These are phyloP conservation scores for Muscidifurax raptorellus DNA, from an alignment of 1,140 invertebrate species.

Conservation along the genomic window DNA sequence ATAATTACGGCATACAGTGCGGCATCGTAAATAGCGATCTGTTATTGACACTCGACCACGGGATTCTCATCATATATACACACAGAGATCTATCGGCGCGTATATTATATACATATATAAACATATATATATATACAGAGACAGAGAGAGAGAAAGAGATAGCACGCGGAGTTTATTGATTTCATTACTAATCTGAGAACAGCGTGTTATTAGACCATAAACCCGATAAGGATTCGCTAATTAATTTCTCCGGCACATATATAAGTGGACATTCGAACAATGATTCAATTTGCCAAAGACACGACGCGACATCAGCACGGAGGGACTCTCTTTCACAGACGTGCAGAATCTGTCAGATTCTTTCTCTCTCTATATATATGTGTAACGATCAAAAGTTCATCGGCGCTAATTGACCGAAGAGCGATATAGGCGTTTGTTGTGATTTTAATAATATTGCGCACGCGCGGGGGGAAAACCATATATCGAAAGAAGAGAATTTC, in stretches of 20 bases:
- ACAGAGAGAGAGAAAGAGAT: background rate
- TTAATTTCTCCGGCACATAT: constrained; percentile 8
- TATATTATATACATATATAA: background rate
- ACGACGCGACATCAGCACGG: no score
- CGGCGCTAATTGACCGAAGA: background rate
- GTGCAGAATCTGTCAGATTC: no score
- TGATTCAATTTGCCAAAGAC: background rate
- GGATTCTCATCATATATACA: background rate
- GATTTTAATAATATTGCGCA: no score
- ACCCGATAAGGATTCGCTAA: constrained; percentile 21
- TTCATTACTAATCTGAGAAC: constrained; percentile 21
- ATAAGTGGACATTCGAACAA: background rate
- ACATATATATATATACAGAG: background rate
- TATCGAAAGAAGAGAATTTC: background rate
- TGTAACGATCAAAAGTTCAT: no score
- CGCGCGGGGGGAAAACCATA: background rate
- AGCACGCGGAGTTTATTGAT: constrained; percentile 19
- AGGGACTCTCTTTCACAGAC: background rate
- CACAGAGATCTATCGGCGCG: background rate
- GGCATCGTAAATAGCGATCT: background rate
- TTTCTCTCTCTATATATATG: no score
- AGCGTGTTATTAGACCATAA: constrained; percentile 27
- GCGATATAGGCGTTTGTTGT: background rate
- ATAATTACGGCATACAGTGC: background rate
- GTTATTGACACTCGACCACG: background rate